phyloP scores from a whole-genome alignment of 92 coral and sea anemone species.

The Isaurus tuberculatus region DNA sequence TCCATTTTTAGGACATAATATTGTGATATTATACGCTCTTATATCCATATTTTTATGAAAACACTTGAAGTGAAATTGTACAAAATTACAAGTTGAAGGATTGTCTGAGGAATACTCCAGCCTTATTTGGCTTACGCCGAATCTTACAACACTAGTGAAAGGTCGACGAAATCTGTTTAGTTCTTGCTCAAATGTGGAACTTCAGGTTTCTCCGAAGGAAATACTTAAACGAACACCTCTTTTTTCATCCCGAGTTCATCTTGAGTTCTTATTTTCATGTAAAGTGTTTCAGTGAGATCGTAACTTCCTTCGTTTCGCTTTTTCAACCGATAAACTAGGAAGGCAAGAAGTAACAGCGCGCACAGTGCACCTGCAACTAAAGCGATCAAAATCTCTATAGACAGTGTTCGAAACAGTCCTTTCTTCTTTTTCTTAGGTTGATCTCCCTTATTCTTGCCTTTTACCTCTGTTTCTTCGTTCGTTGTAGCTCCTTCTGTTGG shows the following conservation, averaged over 20 bases:
- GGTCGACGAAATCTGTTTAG: no score
- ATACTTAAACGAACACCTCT: constrained; percentile 81
- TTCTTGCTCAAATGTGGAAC: not conserved
- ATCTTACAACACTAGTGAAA: no score
- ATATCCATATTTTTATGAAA: no score
- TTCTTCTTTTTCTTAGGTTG: constrained; percentile 45
- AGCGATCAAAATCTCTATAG: constrained; percentile 84
- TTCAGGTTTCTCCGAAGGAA: not conserved
- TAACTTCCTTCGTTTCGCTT: constrained; percentile 90
- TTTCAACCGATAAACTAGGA: constrained; percentile 82
- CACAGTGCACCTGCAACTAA: constrained; percentile 85
- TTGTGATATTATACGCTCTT: no score
- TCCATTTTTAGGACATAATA: no score
- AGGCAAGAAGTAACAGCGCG: constrained; percentile 73
- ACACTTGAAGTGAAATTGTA: no score
- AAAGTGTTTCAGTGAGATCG: constrained; percentile 77
- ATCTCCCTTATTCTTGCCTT: constrained; percentile 26
- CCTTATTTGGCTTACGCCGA: no score
- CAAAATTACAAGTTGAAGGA: no score
- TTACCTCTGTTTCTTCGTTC: constrained; percentile 6
- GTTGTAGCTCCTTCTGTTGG: not conserved
- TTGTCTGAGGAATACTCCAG: no score
- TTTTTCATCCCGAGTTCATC: constrained; percentile 70
- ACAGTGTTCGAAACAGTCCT: constrained; percentile 78
- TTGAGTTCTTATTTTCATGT: constrained; percentile 65